A percentile compares a stretch with the other conserved stretches of the same genome.
phyloP scores from a whole-genome alignment of 1,140 invertebrate genomes.

The Prorops nasuta region DNA sequence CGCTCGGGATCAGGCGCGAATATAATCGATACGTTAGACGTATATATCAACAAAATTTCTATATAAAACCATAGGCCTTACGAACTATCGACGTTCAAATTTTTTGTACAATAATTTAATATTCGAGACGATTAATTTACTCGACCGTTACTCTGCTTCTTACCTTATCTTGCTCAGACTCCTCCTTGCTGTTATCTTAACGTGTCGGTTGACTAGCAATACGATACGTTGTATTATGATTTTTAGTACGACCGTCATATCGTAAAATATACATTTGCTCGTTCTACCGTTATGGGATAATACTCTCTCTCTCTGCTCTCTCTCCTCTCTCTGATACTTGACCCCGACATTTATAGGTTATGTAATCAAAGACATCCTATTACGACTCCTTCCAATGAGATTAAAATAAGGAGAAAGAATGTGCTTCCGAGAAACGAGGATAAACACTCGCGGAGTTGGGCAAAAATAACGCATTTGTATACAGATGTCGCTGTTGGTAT shows the following conservation, averaged over 20 bases:
- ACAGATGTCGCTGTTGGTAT: too few relatives aligned
- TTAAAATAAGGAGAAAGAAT: too few relatives aligned
- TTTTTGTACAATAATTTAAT: slow-evolving; percentile 40
- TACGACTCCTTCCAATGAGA: background rate
- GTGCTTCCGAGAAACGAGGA: too few relatives aligned
- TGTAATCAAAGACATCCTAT: slow-evolving; percentile 15
- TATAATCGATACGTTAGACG: background rate
- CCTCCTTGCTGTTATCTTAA: slow-evolving; percentile 6
- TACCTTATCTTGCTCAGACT: background rate
- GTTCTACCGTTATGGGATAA: slow-evolving; percentile 2
- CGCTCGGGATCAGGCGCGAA: slow-evolving; percentile 4
- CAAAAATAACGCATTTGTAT: too few relatives aligned
- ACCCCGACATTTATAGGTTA: slow-evolving; percentile 16
- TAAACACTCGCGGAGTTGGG: too few relatives aligned
- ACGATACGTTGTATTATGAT: slow-evolving; percentile 23
- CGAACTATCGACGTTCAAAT: slow-evolving; percentile 26
- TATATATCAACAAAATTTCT: slow-evolving; percentile 7
- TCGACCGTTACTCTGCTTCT: slow-evolving; percentile 9
- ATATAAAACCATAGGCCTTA: slow-evolving; percentile 29
- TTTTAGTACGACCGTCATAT: slow-evolving; percentile 21
- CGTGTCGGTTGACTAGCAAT: slow-evolving; percentile 33
- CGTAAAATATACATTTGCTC: slow-evolving; percentile 31
- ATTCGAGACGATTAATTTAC: slow-evolving; percentile 22
- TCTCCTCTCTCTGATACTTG: slow-evolving; percentile 15
- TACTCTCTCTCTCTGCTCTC: slow-evolving; percentile 6